A percentile compares a stretch with the other conserved stretches of the same genome.
phyloP scores from a whole-genome alignment of 1,140 invertebrate genomes.

The Gryllus bimaculatus region DNA sequence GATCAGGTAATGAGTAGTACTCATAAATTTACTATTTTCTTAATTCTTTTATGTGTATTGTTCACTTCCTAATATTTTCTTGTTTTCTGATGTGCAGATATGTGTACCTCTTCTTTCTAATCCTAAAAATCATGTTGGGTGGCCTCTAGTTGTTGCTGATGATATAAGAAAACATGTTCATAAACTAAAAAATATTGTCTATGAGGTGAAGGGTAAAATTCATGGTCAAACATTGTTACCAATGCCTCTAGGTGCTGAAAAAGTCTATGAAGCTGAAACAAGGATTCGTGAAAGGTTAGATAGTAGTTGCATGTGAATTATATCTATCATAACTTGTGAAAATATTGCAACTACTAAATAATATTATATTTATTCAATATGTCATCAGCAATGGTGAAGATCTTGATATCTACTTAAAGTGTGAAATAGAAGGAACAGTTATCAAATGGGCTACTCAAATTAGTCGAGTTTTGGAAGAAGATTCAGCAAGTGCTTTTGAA shows the following conservation, averaged over 20 bases:
- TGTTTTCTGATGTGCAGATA: conserved; percentile 33
- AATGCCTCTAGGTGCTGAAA: conserved; percentile 67
- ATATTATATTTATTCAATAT: too few relatives aligned
- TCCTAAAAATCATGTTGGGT: conserved; percentile 55
- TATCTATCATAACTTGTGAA: too few relatives aligned
- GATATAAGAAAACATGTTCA: conserved; percentile 68
- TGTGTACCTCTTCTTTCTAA: conserved; percentile 62
- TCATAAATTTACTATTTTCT: neutral
- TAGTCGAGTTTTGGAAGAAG: conserved; percentile 81
- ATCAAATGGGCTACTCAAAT: conserved; percentile 93
- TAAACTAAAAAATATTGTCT: conserved; percentile 61
- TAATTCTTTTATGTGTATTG: too few relatives aligned
- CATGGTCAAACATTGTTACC: conserved; percentile 58
- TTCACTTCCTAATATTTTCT: too few relatives aligned
- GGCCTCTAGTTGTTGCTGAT: conserved; percentile 63
- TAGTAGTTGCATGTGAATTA: too few relatives aligned
- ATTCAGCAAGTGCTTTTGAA: conserved; percentile 45
- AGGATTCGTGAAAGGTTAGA: conserved; percentile 45
- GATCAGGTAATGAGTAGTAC: conserved; percentile 50
- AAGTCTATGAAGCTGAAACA: conserved; percentile 49
- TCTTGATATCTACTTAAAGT: conserved; percentile 79
- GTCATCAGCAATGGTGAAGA: conserved; percentile 34
- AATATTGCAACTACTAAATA: too few relatives aligned
- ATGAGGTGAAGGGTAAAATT: conserved; percentile 56
- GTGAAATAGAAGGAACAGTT: conserved; percentile 85